Evolutionary conservation across 1,140 invertebrate species (phyloP).

Genomic region (Drosophila pruinosa): DNA sequence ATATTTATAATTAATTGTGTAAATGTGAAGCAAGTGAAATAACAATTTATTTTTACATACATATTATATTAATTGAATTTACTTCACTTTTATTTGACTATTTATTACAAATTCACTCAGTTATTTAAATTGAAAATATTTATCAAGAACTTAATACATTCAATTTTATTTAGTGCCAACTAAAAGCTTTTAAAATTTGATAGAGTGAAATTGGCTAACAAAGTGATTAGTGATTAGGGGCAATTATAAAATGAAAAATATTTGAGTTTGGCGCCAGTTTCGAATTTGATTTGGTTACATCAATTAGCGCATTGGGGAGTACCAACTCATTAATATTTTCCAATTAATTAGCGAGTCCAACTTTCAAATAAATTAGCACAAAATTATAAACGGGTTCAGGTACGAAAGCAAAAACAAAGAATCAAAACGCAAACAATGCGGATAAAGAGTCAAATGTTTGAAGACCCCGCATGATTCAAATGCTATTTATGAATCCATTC

Average conservation of each 20-base stretch:
- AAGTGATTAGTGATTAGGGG: background rate
- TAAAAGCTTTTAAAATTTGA: background rate
- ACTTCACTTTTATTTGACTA: background rate
- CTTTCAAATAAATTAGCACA: constrained; percentile 74
- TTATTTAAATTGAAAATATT: background rate
- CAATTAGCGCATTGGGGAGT: constrained; percentile 24
- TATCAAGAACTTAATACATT: background rate
- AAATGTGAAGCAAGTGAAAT: background rate
- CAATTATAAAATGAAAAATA: background rate
- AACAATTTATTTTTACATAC: background rate
- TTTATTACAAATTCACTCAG: background rate
- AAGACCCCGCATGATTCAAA: constrained; percentile 51
- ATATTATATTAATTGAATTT: background rate
- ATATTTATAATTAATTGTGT: background rate
- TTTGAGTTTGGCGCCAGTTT: background rate
- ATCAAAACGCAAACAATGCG: constrained; percentile 15
- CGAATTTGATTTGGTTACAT: background rate
- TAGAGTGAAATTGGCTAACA: background rate
- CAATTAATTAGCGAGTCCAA: constrained; percentile 63
- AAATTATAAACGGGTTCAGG: constrained; percentile 74
- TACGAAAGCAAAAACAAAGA: constrained; percentile 19
- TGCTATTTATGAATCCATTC: constrained; percentile 42
- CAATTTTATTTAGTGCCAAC: background rate
- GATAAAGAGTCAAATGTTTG: constrained; percentile 51
- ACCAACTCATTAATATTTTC: constrained; percentile 32